Conservation (phyloP, 2,888 invertebrate genomes). For the Melinopterus prodromus region DNA sequence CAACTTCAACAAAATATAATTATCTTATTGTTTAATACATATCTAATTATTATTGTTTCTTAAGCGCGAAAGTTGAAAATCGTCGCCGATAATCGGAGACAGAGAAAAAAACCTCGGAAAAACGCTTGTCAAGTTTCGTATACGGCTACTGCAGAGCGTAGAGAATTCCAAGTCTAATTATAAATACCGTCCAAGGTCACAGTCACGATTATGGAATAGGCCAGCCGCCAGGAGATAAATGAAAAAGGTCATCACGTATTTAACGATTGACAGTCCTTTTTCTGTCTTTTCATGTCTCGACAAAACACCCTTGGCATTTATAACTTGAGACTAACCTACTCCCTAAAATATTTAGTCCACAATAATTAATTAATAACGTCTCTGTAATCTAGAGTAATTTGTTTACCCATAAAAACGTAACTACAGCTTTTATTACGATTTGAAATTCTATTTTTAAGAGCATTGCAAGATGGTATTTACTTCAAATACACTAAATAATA, state of each 20-base stretch:
- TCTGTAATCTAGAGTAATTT: too few relatives aligned
- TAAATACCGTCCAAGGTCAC: not conserved
- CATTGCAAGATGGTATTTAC: too few relatives aligned
- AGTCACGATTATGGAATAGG: constrained; percentile 4
- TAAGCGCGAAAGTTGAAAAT: not conserved
- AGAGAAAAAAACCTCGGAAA: not conserved
- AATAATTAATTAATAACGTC: too few relatives aligned
- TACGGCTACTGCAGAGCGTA: not conserved
- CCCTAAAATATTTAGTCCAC: too few relatives aligned
- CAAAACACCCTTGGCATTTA: not conserved
- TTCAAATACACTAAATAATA: too few relatives aligned
- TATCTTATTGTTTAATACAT: not conserved
- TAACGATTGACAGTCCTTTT: not conserved
- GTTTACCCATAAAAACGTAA: too few relatives aligned
- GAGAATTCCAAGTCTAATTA: not conserved
- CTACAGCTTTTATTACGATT: too few relatives aligned
- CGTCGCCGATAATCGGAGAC: not conserved
- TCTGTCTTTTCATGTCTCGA: not conserved
- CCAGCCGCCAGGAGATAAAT: not conserved
- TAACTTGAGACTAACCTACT: not conserved
- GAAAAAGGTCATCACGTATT: not conserved
- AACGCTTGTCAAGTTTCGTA: not conserved
- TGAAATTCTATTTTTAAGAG: too few relatives aligned
- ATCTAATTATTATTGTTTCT: not conserved
- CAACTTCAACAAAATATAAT: not conserved